Percentiles rank a stretch among this genome's conserved stretches.
phyloP scores from a whole-genome alignment of 2,888 invertebrate genomes.

The Lamellibrachia satsuma region DNA sequence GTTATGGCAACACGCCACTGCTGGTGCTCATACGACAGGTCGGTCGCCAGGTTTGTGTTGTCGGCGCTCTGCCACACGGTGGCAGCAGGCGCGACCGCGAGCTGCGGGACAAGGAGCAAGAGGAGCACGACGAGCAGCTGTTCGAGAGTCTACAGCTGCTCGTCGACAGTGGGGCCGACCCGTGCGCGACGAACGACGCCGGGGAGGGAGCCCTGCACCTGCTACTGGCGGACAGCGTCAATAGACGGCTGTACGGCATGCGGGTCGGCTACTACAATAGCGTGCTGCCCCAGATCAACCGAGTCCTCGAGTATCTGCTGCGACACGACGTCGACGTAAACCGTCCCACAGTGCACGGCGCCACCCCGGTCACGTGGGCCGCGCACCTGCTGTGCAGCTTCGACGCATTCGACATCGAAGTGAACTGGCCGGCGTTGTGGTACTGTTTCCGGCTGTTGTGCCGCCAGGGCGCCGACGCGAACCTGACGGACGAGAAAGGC shows the following conservation, averaged over 20 bases:
- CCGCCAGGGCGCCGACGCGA: conserved; percentile 30
- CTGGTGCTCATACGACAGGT: conserved; percentile 20
- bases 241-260: conserved; percentile 20
- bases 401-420: conserved; percentile 23
- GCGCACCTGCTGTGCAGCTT: conserved; percentile 28
- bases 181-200: conserved; percentile 12
- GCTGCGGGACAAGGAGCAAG: background rate
- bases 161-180: conserved; percentile 28
- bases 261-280: conserved; percentile 13
- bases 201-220: conserved; percentile 28
- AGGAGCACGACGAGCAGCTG: conserved; percentile 24
- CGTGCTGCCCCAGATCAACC: conserved; percentile 30
- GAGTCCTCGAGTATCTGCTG: conserved; percentile 29
- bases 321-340: conserved; percentile 20
- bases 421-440: conserved; percentile 26
- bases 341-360: background rate
- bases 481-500: conserved; percentile 29
- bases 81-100: background rate
- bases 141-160: conserved; percentile 23
- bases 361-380: conserved; percentile 26
- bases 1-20: conserved; percentile 25
- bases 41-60: conserved; percentile 7
- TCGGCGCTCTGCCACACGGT: background rate
- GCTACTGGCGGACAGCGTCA: conserved; percentile 24
- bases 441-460: conserved; percentile 27